Evolutionary conservation across 2,113 vertebrate species (phyloP).

Genomic region (Nothoprocta perdicaria): DNA sequence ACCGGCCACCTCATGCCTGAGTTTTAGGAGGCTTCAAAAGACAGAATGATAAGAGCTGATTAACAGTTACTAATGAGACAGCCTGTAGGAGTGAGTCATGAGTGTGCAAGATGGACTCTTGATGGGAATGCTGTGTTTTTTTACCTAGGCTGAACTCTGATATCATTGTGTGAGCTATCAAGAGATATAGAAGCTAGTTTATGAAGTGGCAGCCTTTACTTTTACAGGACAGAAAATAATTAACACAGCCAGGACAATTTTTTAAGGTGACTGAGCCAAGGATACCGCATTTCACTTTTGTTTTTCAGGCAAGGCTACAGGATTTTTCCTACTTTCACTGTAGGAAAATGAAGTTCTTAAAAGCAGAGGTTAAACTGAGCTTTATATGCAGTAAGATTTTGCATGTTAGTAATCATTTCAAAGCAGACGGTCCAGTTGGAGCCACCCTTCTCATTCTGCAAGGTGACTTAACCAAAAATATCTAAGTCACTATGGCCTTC

Average conservation of each 20-base stretch:
- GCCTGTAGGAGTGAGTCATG: background rate
- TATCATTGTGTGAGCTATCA: background rate
- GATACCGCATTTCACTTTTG: background rate
- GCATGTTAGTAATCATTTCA: background rate
- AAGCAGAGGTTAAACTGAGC: background rate
- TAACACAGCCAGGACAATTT: background rate
- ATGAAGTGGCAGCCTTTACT: background rate
- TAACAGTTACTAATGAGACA: background rate
- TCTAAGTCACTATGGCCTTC: background rate
- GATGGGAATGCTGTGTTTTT: background rate
- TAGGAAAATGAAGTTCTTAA: background rate
- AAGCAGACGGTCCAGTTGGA: background rate
- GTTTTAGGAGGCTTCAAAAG: conserved; percentile 11
- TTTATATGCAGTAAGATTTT: background rate
- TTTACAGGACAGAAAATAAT: background rate
- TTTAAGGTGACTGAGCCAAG: background rate
- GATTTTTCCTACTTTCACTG: background rate
- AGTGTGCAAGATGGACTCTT: background rate
- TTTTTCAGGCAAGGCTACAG: background rate
- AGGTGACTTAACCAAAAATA: background rate
- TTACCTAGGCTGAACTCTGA: background rate
- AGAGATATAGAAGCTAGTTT: background rate
- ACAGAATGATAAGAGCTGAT: background rate
- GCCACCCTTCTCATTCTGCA: background rate
- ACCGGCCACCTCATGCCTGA: background rate